Percentiles rank a stretch among this genome's conserved stretches.
phyloP scores from a whole-genome alignment of 1,140 invertebrate species.

The Globodera rostochiensis region DNA sequence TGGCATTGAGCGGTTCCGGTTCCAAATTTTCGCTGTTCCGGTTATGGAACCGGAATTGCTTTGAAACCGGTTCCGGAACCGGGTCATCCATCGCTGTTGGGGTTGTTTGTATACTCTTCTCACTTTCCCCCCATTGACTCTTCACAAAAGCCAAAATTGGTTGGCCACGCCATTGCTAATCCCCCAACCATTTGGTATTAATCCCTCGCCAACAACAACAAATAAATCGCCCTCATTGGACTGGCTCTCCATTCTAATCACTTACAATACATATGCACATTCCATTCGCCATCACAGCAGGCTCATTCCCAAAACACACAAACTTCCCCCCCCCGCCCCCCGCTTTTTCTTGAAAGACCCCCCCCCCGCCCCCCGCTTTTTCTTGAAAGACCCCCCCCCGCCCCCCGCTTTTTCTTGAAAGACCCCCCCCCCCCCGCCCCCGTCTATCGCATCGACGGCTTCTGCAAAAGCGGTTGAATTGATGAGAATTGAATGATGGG shows the following conservation, averaged over 20 bases:
- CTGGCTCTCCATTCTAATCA: not conserved
- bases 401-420: not conserved
- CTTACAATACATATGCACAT: constrained; percentile 13
- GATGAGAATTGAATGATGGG: not conserved
- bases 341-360: too few species aligned
- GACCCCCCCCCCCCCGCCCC: too few species aligned
- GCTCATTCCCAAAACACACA: constrained; percentile 6
- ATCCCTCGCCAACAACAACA: constrained; percentile 6
- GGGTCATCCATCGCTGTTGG: too few species aligned
- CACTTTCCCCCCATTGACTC: not conserved
- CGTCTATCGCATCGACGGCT: not conserved
- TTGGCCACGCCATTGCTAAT: not conserved
- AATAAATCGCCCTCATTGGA: not conserved
- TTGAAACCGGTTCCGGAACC: too few species aligned
- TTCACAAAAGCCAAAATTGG: not conserved
- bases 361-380: constrained; percentile 2
- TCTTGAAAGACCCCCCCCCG: too few species aligned
- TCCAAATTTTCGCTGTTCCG: too few species aligned
- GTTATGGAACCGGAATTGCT: too few species aligned
- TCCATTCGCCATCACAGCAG: constrained; percentile 2
- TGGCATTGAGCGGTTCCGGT: too few species aligned
- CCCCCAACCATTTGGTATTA: not conserved
- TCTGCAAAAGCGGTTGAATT: not conserved
- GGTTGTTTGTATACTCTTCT: not conserved
- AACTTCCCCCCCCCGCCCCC: not conserved